These are phyloP conservation scores for Coranthus polyacanthus DNA, from an alignment of 2,797 vertebrate genomes.

Conservation along the genomic window DNA sequence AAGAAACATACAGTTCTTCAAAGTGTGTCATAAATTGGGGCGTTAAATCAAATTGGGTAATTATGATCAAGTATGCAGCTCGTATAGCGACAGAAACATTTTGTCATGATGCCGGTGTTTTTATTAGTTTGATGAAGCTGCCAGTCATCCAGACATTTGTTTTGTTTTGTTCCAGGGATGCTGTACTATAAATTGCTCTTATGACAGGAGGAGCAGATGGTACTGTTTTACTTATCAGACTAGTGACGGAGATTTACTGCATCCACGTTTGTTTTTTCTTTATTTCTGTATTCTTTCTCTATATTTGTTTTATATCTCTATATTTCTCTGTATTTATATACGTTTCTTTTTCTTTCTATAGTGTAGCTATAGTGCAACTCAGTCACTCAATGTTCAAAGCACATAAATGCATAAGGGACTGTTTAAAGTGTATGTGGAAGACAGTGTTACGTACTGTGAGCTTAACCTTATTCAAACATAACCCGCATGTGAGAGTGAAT, in stretches of 20 bases:
- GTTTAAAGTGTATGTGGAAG: neutral
- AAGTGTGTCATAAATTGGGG: neutral
- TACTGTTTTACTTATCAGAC: constrained; percentile 44
- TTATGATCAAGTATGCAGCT: neutral
- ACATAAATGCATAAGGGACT: neutral
- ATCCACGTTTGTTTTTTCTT: too few species aligned
- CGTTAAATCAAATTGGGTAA: constrained; percentile 5
- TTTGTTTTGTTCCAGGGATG: constrained; percentile 49
- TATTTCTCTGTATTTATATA: too few species aligned
- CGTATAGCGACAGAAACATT: constrained; percentile 1
- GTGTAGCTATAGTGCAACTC: constrained; percentile 4
- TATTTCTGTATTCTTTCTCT: too few species aligned
- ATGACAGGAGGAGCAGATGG: constrained; percentile 60
- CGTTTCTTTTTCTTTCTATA: constrained; percentile 11
- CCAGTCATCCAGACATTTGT: constrained; percentile 30
- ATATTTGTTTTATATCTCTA: too few species aligned
- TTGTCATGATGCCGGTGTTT: constrained; percentile 24
- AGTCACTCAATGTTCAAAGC: constrained; percentile 9
- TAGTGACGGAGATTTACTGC: constrained; percentile 27
- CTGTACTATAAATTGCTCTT: constrained; percentile 55
- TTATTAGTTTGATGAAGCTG: constrained; percentile 39
- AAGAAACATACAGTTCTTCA: too few species aligned
- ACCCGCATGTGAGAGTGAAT: constrained; percentile 40
- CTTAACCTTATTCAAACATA: constrained; percentile 33
- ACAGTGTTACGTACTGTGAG: constrained; percentile 6